Evolutionary conservation across 2,113 vertebrate genomes (phyloP), one percentile per base, ranked within the genome.

Genomic region (Lagopus leucura): DNA sequence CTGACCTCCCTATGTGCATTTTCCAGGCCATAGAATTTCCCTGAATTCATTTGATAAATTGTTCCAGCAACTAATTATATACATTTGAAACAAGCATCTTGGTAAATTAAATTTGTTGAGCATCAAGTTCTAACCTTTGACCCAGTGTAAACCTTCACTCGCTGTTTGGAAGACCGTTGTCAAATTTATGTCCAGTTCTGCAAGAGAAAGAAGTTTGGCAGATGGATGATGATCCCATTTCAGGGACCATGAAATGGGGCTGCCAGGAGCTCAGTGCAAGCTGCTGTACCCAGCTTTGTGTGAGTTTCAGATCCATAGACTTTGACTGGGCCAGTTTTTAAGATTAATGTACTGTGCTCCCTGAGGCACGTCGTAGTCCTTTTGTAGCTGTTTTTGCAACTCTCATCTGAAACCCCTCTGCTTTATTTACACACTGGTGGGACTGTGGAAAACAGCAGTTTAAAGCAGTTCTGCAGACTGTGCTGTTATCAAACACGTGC

Each of bases 401-500:
- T 90, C 38, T 38, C 24, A 20, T 83, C 45, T 88, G 27, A 77
- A 86, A 54, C 15, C 47, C 45, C 36, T 72, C 17, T 79, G 16
- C 40, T 86, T 54, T 81, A n/a, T 67, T 86, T 7, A 1, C 48
- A 6, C 16, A 28, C 30, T 74, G 32, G 30, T 74, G 65, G 54
- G 50, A 18, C 24, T 64, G 30, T 52, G 65, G 50, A 57, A 14
- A 79, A 0, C 13, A 7, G 27, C 42, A 12, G 6, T 43, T n/a
- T 30, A 18, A 10, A 24, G 2, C 45, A 61, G 78, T 91, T 86
- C 47, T 65, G 1, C 74, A 87, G 66, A 2, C 40, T 79, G 32
- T 78, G 74, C 22, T 0, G 0, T 79, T 82, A 21, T 15, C 5
- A 57, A 40, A 50, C n/a, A 30, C 3, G 1, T 27, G 8, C 16